Evolutionary conservation across 1,140 invertebrate species (phyloP).

Genomic region (Galendromus occidentalis): DNA sequence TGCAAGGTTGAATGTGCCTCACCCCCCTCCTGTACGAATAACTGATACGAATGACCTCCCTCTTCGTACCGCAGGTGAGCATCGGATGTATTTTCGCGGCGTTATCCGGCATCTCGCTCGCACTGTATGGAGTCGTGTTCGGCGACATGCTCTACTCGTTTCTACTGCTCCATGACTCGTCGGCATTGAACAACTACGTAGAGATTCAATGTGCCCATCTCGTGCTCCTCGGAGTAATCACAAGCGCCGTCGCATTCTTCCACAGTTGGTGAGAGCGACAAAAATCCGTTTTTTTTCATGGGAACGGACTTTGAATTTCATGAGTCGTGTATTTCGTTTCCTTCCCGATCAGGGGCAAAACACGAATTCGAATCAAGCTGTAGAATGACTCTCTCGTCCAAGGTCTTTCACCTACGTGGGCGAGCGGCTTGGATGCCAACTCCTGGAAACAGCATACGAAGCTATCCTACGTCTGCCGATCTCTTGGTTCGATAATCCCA

Average conservation of each 20-base stretch:
- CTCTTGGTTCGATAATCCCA: not conserved
- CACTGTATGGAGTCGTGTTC: not conserved
- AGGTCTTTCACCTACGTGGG: constrained; percentile 1
- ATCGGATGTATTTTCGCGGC: constrained; percentile 1
- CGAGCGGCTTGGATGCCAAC: not conserved
- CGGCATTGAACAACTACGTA: not conserved
- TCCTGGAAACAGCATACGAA: not conserved
- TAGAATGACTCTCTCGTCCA: no score
- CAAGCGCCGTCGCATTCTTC: not conserved
- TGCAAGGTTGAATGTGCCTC: no score
- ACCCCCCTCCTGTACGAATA: no score
- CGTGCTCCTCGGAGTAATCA: not conserved
- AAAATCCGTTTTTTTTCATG: no score
- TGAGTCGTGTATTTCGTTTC: no score
- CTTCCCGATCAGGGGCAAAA: no score
- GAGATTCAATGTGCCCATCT: not conserved
- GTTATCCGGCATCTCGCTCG: not conserved
- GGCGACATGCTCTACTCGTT: constrained; percentile 1
- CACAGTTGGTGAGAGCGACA: not conserved
- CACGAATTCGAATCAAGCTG: no score
- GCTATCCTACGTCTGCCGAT: not conserved
- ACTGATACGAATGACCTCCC: no score
- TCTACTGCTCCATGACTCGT: not conserved
- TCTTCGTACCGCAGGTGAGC: not conserved
- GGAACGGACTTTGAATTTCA: no score